Conservation (phyloP, 2,888 invertebrate species). For the Orthosia gothica region DNA sequence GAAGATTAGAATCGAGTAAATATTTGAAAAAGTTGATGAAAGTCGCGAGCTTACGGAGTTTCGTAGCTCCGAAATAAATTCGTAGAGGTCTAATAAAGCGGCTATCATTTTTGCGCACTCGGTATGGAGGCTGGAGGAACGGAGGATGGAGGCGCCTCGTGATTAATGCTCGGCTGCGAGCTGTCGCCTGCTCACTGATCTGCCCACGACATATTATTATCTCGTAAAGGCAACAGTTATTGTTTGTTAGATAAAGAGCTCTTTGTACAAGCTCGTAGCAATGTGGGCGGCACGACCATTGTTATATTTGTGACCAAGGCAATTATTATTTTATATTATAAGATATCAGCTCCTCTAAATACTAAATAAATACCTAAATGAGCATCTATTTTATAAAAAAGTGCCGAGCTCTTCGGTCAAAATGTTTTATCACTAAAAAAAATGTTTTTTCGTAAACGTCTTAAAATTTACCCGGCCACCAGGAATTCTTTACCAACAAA, state of each 20-base stretch:
- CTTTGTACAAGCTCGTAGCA: conserved; percentile 21
- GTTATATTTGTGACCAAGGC: conserved; percentile 4
- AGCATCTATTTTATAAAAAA: not conserved
- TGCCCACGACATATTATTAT: conserved; percentile 48
- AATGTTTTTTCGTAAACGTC: conserved; percentile 20
- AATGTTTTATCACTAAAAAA: conserved; percentile 19
- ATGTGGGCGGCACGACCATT: conserved; percentile 12
- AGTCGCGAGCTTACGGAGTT: conserved; percentile 61
- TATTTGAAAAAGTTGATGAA: conserved; percentile 40
- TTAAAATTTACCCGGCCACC: conserved; percentile 20
- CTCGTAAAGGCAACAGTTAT: conserved; percentile 52
- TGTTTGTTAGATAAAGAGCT: conserved; percentile 23
- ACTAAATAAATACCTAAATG: not conserved
- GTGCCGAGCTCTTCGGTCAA: not conserved
- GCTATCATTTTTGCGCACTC: conserved; percentile 68
- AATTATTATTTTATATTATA: not conserved
- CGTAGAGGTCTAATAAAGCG: conserved; percentile 73
- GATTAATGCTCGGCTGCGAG: conserved; percentile 70
- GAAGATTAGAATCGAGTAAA: conserved; percentile 16
- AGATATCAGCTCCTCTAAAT: not conserved
- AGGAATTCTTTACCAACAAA: conserved; percentile 40
- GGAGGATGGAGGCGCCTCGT: conserved; percentile 61
- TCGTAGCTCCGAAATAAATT: conserved; percentile 73
- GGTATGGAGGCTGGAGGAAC: conserved; percentile 62
- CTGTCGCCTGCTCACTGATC: conserved; percentile 40